A percentile compares a stretch with the other conserved stretches of the same genome.
These are phyloP conservation scores for Nemotelus nigrinus DNA, from an alignment of 2,888 invertebrate genomes.

Conservation along the genomic window DNA sequence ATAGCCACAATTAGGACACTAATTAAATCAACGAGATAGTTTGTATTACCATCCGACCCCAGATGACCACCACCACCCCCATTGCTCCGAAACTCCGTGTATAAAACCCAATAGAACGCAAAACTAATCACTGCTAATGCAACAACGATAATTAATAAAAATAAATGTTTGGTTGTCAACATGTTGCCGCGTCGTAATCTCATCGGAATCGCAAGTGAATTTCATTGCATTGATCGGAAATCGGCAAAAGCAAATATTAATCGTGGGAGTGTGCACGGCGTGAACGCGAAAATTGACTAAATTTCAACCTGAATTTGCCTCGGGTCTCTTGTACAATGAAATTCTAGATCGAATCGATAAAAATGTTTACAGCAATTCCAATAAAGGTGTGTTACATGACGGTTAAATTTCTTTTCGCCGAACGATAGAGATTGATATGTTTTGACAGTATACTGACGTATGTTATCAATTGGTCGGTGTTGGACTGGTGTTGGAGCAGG, in stretches of 20 bases:
- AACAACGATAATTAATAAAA: conserved; percentile 58
- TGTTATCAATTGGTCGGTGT: conserved; percentile 23
- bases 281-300: not conserved
- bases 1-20: not conserved
- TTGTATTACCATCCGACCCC: not conserved
- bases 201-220: conserved; percentile 51
- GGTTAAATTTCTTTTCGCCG: conserved; percentile 1
- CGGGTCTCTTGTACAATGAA: too few relatives aligned
- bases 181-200: conserved; percentile 58
- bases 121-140: conserved; percentile 56
- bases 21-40: not conserved
- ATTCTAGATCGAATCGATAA: too few relatives aligned
- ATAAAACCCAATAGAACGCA: conserved; percentile 59
- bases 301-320: too few relatives aligned
- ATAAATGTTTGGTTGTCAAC: conserved; percentile 59
- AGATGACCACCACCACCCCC: conserved; percentile 44
- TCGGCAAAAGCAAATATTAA: not conserved
- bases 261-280: not conserved
- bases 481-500: not conserved
- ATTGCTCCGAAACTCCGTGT: conserved; percentile 56
- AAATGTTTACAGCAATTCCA: not conserved
- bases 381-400: conserved; percentile 38
- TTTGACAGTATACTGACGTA: conserved; percentile 28
- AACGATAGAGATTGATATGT: conserved; percentile 15
- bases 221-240: conserved; percentile 33